Base-by-base conservation (phyloP, 2,797 vertebrate species). In the Denticeps clupeoides region DNA sequence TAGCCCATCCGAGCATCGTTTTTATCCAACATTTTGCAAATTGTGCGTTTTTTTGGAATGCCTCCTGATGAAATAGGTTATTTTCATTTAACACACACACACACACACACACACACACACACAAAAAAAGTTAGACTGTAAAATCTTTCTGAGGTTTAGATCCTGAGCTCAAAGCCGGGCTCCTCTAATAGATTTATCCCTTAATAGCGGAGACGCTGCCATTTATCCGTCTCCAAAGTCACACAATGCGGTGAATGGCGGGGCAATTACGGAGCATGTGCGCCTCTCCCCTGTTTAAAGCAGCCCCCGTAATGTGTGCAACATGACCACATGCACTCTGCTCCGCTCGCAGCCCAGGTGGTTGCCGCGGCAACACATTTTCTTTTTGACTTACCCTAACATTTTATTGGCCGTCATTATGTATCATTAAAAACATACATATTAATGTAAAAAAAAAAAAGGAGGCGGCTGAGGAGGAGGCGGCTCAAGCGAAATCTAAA, bases 391-490 rank as follows among this genome's bases (percentile, higher is more conserved):
- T 93, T 87, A 85, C 81, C 79, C 83, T 77, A 87, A 88, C 86
- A 88, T 84, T 88, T 88, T 84, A 85, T 82, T 87, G 89, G 87
- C 85, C 83, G 83, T 91, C 87, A 94, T 96, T 95, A 95, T 89
- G 83, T 90, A 85, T 89, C 89, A 94, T 93, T 98, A 95, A 95
- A 90, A 89, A 86, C 85, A 92, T 88, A 84, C 82, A 87, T 89
- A 91, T 91, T 93, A 92, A 94, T 88, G 82, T 69, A 81, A 83
- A 86, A 67, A 72, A 61, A 64, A 80, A 83, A 83, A 67, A 60
- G 76, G 73, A 65, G 71, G 70, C 62, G 69, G 59, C 67, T 69
- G 69, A 65, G 74, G 41, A 44, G 45, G 56, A 62, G 51, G 43
- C 55, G 53, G n/a, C n/a, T n/a, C n/a, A n/a, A n/a, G n/a, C n/a